Evolutionary conservation across 2,888 invertebrate species (phyloP), one percentile per base, ranked within the genome.

Genomic region (Pyrgus malvae): DNA sequence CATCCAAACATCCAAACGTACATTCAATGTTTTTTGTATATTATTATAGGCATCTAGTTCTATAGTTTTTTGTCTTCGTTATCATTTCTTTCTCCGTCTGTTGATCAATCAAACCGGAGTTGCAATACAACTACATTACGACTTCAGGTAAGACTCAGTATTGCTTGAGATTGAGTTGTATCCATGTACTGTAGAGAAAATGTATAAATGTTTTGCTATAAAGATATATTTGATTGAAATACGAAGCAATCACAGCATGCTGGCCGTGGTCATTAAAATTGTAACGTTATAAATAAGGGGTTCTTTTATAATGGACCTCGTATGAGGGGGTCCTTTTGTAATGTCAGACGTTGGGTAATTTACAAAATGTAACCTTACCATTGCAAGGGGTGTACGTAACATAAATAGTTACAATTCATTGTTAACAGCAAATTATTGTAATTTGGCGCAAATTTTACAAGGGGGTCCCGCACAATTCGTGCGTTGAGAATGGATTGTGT

Each of bases 231-330:
- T 16, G 11, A 25, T 50, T 42, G 14, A 17, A 31, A 23, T 2
- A 12, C 19, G 27, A 56, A 56, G 35, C 60, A 62, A 63, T 63
- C 57, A 60, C 58, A 58, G 48, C 55, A 44, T 50, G 45, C 53
- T 35, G 42, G 57, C 63, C 68, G 67, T 71, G 80, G 81, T 86
- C 81, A 86, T 86, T 86, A 86, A 84, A 85, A 78, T 79, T 81
- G 86, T 82, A 87, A 82, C 85, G 75, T 86, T 78, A 81, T 81
- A 83, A 83, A 83, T 76, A 72, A 72, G 72, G 74, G 82, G 84
- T 75, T 71, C 70, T 73, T 75, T 80, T 80, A 84, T 88, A 89
- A 89, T 88, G 70, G 79, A 72, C 65, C 69, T 83, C 74, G 83
- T 77, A 89, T 88, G 75, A 79, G 74, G 76, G 86, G 78, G 78